phyloP scores from a whole-genome alignment of 1,140 invertebrate genomes.

The Heliconius hewitsoni region DNA sequence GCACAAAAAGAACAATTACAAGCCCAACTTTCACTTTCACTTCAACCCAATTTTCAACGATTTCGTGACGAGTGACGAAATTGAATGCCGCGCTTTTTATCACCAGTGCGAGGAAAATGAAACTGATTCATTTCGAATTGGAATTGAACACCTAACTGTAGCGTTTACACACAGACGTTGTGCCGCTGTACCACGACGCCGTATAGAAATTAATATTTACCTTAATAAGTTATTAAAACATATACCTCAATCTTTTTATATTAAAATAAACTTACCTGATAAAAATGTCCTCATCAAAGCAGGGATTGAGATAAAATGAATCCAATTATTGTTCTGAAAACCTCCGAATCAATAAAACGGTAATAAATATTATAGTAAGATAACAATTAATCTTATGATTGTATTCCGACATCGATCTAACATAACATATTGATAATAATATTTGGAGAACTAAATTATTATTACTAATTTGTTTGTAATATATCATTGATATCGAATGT shows the following conservation, averaged over 20 bases:
- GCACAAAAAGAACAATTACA: too few species aligned
- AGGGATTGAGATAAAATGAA: slow-evolving; percentile 34
- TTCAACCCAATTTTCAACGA: too few species aligned
- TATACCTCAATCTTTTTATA: background rate
- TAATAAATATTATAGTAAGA: slow-evolving; percentile 14
- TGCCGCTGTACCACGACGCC: too few species aligned
- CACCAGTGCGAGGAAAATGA: too few species aligned
- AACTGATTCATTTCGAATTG: too few species aligned
- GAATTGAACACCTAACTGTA: too few species aligned
- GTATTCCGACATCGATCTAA: background rate
- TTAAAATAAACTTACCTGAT: slow-evolving; percentile 13
- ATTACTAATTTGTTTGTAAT: background rate
- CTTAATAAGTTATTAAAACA: background rate
- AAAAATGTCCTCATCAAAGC: slow-evolving; percentile 32
- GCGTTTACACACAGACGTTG: too few species aligned
- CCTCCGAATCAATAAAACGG: background rate
- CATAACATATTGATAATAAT: background rate
- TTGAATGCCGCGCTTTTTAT: too few species aligned
- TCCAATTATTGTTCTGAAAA: slow-evolving; percentile 25
- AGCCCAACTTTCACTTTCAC: too few species aligned
- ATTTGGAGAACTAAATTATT: background rate
- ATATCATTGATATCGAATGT: slow-evolving; percentile 2
- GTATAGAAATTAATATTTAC: too few species aligned
- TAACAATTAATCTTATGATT: slow-evolving; percentile 20
- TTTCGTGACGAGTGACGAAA: too few species aligned